Evolutionary conservation across 1,140 invertebrate genomes (phyloP).

Genomic region (Lysiphlebus fabarum): DNA sequence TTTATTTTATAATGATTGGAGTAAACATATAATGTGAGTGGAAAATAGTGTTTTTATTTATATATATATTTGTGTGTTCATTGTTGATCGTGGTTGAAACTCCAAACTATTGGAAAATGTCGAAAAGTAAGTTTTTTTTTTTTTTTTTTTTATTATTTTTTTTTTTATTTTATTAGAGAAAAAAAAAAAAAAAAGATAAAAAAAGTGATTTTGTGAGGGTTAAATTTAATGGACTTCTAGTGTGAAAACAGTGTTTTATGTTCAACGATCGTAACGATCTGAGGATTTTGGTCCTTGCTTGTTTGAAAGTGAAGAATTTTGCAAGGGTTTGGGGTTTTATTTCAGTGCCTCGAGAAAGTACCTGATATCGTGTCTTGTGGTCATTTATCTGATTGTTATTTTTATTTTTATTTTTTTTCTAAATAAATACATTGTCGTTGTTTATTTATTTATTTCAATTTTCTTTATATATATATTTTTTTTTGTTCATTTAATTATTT

Average conservation of each 20-base stretch:
- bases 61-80: too few species aligned
- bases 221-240: constrained; percentile 12
- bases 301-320: constrained; percentile 14
- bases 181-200: too few species aligned
- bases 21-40: background rate
- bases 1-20: background rate
- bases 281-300: background rate
- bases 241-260: constrained; percentile 2
- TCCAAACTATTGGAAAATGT: too few species aligned
- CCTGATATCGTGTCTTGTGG: constrained; percentile 14
- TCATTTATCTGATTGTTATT: constrained; percentile 8
- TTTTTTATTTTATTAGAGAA: too few species aligned
- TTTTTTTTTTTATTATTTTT: too few species aligned
- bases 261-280: constrained; percentile 8
- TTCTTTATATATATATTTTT: too few species aligned
- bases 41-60: too few species aligned
- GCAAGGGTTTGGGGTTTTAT: constrained; percentile 12
- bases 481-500: too few species aligned
- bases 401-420: background rate
- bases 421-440: background rate
- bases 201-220: background rate
- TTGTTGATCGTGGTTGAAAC: too few species aligned
- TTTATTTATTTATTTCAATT: background rate
- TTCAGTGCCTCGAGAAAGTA: constrained; percentile 6
- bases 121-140: background rate